Evolutionary conservation across 2,797 vertebrate species (phyloP).

Genomic region (Phoeniculus purpureus): DNA sequence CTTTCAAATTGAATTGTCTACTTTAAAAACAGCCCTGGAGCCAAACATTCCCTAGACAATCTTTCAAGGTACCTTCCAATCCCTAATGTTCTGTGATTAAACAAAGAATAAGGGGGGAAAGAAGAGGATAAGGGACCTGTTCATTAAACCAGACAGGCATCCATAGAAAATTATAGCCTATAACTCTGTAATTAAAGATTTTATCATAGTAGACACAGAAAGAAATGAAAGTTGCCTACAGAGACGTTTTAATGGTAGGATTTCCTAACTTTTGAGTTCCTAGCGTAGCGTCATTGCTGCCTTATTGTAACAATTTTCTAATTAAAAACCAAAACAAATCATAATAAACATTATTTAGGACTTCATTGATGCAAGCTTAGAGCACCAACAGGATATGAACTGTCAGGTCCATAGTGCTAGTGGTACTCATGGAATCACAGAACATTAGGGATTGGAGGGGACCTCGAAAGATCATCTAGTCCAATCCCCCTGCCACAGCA

Average conservation of each 20-base stretch:
- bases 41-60: background rate
- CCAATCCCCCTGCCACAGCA: too few relatives aligned
- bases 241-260: background rate
- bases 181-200: slow-evolving; percentile 46
- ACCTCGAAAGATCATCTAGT: too few relatives aligned
- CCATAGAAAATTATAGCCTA: background rate
- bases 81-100: background rate
- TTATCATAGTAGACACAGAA: background rate
- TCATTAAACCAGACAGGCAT: background rate
- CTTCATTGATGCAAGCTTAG: background rate
- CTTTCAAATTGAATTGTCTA: background rate
- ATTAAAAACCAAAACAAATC: background rate
- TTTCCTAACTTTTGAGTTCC: slow-evolving; percentile 13
- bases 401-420: background rate
- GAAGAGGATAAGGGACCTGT: background rate
- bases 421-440: background rate
- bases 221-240: background rate
- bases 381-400: background rate
- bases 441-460: too few relatives aligned
- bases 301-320: slow-evolving; percentile 12
- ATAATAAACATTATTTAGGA: background rate
- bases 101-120: background rate
- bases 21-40: slow-evolving; percentile 8
- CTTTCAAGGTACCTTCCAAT: too few relatives aligned
- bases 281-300: background rate